A percentile compares a stretch with the other conserved stretches of the same genome.
Conservation (phyloP, 2,888 invertebrate genomes). For the Lochmaea capreae region DNA sequence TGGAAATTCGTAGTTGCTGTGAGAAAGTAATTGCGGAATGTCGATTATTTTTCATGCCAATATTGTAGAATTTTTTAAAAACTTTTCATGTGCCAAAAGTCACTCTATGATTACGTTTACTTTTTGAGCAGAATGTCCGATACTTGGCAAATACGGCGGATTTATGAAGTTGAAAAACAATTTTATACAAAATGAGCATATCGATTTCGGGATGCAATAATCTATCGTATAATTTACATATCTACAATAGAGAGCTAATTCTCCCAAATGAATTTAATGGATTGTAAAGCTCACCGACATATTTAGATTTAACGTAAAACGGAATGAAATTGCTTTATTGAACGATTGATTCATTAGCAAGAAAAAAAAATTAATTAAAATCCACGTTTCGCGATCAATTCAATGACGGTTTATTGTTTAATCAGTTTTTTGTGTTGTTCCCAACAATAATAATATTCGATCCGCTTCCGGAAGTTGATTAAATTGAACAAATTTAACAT, state of each 20-base stretch:
- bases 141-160: neutral
- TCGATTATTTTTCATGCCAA: neutral
- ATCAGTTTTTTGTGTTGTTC: neutral
- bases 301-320: neutral
- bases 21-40: neutral
- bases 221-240: neutral
- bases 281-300: neutral
- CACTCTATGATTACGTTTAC: no score
- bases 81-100: no score
- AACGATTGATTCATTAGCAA: neutral
- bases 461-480: neutral
- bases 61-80: no score
- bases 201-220: neutral
- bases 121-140: no score
- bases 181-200: neutral
- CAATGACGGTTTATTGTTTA: neutral
- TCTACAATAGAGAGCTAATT: neutral
- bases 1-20: neutral
- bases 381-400: neutral
- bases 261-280: neutral
- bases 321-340: neutral
- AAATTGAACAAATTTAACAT: no score
- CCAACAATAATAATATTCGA: neutral
- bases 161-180: neutral
- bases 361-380: neutral